Evolutionary conservation across 2,888 invertebrate genomes (phyloP), one percentile per base, ranked within the genome.

Genomic region (Folsomia candida): DNA sequence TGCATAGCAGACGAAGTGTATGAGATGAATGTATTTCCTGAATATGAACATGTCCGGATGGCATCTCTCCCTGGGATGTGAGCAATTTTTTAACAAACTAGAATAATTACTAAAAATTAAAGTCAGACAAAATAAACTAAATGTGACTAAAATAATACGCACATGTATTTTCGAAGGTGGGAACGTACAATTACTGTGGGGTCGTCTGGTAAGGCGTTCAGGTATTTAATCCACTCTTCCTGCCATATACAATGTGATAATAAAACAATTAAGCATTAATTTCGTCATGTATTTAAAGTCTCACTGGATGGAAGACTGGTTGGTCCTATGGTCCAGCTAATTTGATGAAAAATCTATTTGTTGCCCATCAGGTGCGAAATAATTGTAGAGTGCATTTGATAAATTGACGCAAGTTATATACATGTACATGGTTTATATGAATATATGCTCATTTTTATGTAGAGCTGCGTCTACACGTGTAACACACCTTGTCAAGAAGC

Each of bases 401-500:
- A 9, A 2, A 28, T 11, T 47, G 47, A 51, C 22, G 22, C 14
- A n/a, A 29, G 24, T 28, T 63, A n/a, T n/a, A n/a, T n/a, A n/a
- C n/a, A n/a, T n/a, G n/a, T n/a, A n/a, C n/a, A n/a, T n/a, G n/a
- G n/a, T n/a, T n/a, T 37, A 20, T 54, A 20, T 54, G 6, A 54
- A 14, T 22, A 14, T 18, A 54, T 20, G 47, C 9, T 47, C 47
- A 54, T 54, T 54, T 27, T 61, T 27, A 47, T 64, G 22, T 22
- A 70, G 67, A 70, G 67, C 61, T 67, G 67, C 26, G 70, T 70
- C 26, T 97, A 97, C 82, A 94, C 94, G 0, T 93, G 93, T 82
- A 86, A 88, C 9, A 97, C 97, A 0, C 94, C 95, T 0, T 83
- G 92, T 69, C 96, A 94, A 90, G 97, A 98, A 86, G 97, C 97